Percentiles rank a stretch among this genome's conserved stretches.
Evolutionary conservation across 2,113 vertebrate genomes (phyloP).

Genomic region (Sialia sialis): DNA sequence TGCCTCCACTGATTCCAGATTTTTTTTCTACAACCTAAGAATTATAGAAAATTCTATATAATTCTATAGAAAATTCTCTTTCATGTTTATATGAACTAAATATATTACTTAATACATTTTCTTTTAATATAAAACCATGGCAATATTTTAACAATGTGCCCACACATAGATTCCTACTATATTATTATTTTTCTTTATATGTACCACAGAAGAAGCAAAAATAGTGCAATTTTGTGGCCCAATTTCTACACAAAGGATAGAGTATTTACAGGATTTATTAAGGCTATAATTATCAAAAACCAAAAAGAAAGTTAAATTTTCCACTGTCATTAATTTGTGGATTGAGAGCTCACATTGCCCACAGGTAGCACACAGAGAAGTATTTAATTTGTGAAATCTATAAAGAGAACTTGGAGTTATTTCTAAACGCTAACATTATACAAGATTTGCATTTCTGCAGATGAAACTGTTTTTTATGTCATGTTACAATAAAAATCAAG

Average conservation of each 20-base stretch:
- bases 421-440: background rate
- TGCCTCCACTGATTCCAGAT: background rate
- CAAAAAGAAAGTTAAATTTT: background rate
- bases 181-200: background rate
- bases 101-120: background rate
- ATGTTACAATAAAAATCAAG: conserved; percentile 14
- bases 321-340: background rate
- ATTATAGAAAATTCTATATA: no score
- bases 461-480: background rate
- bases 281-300: background rate
- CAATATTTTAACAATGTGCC: background rate
- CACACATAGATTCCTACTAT: background rate
- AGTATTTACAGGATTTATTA: background rate
- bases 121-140: background rate
- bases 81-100: background rate
- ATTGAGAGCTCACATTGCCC: background rate
- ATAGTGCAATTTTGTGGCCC: background rate
- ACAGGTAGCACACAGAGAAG: background rate
- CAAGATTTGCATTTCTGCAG: background rate
- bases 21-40: background rate
- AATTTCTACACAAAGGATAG: background rate
- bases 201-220: background rate
- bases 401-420: background rate
- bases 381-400: background rate
- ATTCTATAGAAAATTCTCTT: background rate